Base-by-base conservation (phyloP, 1,140 invertebrate species). In the Colletes latitarsis region DNA sequence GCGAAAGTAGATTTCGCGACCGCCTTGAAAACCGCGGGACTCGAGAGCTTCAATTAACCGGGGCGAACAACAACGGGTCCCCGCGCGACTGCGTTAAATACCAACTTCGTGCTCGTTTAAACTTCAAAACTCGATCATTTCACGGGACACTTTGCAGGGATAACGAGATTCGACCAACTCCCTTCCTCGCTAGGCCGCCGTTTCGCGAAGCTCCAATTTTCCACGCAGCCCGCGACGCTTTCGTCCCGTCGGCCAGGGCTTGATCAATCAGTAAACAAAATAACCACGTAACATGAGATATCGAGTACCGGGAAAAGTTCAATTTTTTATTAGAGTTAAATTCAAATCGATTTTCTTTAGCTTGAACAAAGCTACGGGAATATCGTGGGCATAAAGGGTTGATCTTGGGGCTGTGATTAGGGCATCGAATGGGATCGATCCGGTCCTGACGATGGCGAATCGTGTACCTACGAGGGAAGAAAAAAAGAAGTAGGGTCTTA, bases 41-140 rank as follows among this genome's bases (percentile, higher is more conserved):
- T 46, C 21, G 55, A 62, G 14, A 43, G 15, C n/a, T 72, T 77
- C 75, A 30, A 77, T 77, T 63, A 30, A 78, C 30, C 58, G 58
- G 30, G 21, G n/a, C 46, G 71, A 72, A 63, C 76, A 78, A 78
- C n/a, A 62, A 72, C 41, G 41, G 60, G n/a, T 57, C 30, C 53
- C 53, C 69, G 53, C 39, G 72, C 75, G 14, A 52, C 57, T 41
- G 30, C 46, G 75, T 71, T 77, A 70, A 77, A 77, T 62, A 41
- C 8, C 76, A 63, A 78, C 57, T 71, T 78, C 15, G 76, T 63
- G 76, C 68, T 46, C 30, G 39, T 71, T 71, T 78, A 55, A 78
- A 78, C 76, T 71, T 43, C 6, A 39, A 78, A 71, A 78, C 58
- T 78, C 58, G 68, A 71, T 71, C 49, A 19, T 71, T 71, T 49